A percentile compares a stretch with the other conserved stretches of the same genome.
phyloP scores from a whole-genome alignment of 2,797 vertebrate species.

The Mallotus villosus region DNA sequence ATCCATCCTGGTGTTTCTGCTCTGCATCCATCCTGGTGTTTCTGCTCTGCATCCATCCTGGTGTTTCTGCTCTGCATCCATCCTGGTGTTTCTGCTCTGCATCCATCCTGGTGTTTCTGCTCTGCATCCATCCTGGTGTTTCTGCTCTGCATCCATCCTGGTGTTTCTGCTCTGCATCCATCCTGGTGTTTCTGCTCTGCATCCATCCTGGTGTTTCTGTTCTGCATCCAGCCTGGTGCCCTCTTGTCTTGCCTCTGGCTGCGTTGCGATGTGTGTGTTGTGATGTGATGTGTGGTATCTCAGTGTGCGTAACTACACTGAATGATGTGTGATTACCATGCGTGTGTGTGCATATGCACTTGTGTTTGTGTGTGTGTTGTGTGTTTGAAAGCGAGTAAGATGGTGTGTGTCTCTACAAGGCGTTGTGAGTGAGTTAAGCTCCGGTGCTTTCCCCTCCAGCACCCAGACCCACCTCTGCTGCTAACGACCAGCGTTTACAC shows the following conservation, averaged over 20 bases:
- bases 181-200: too few species aligned
- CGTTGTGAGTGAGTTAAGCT: background rate
- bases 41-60: background rate
- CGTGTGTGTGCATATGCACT: background rate
- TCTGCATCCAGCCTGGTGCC: background rate
- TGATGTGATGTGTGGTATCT: background rate
- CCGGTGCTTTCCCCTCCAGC: background rate
- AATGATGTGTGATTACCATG: background rate
- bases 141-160: background rate
- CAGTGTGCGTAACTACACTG: background rate
- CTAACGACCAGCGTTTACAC: slow-evolving; percentile 35
- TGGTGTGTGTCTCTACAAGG: background rate
- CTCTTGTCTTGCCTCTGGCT: background rate
- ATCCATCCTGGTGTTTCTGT: too few species aligned
- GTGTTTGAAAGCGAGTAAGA: background rate
- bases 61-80: too few species aligned
- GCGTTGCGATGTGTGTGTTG: background rate
- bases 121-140: too few species aligned
- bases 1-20: background rate
- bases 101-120: background rate
- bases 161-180: too few species aligned
- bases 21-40: too few species aligned
- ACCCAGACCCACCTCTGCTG: slow-evolving; percentile 3
- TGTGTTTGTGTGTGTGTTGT: background rate
- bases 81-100: too few species aligned